Evolutionary conservation across 2,888 invertebrate genomes (phyloP), one percentile per base, ranked within the genome.

Genomic region (Tachina lurida): DNA sequence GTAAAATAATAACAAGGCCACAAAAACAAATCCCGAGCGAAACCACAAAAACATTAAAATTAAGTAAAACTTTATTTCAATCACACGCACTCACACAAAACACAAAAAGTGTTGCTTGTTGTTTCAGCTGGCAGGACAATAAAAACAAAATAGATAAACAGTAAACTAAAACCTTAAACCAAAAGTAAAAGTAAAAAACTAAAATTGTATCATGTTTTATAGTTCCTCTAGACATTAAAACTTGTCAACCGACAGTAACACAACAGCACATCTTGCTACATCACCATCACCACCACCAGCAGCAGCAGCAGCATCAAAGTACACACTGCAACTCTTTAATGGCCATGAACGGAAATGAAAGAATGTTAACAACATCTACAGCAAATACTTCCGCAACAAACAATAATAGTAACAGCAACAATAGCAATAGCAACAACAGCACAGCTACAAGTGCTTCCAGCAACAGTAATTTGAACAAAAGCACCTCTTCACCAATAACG

Each of bases 281-380:
- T 19, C 79, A 82, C 45, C 87, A 89, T 87, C 91, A 90, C 88
- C 90, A 89, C 41, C 89, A 89, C n/a, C 89, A 89, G 52, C 88
- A 89, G 43, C 89, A 89, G 41, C 89, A 89, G 60, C 89, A 88
- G 58, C 88, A 88, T 52, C 88, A 88, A 62, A 75, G 13, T 74
- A 49, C 49, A 65, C 89, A 89, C 87, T 89, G 84, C 89, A 89
- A 83, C 86, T 83, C 86, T 83, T 83, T 83, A 86, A 90, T 91
- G 90, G 87, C 90, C 89, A 89, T 91, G 89, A 91, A 89, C 91
- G 92, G 92, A 92, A 92, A 90, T 91, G 92, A 91, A 90, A 91
- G 92, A 91, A 92, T 92, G 92, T 92, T 92, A 92, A 92, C 92
- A 92, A 91, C 91, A 87, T 90, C 91, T 89, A 89, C 91, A 91